Evolutionary conservation across 2,797 vertebrate genomes (phyloP), one percentile per base, ranked within the genome.

Genomic region (Mus spretus): DNA sequence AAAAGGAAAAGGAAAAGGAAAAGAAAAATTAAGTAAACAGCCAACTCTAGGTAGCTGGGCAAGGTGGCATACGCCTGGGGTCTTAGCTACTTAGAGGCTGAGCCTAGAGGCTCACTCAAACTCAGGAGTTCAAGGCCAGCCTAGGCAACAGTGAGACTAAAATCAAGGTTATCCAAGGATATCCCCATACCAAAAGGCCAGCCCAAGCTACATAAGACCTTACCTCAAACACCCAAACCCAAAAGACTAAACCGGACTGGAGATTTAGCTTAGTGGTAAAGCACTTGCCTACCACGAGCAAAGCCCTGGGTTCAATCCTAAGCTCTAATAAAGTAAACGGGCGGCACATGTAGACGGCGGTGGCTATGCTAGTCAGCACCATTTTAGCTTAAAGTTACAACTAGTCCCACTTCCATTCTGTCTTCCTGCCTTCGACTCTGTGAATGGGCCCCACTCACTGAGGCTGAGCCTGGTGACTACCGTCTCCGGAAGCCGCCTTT

Each of bases 61-160:
- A 40, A 22, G n/a, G 70, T 44, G 70, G 67, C 37, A 75, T 40
- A 37, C 13, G 5, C 55, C n/a, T 75, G 24, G 28, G 17, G 53
- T 77, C 72, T 75, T 59, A 61, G 37, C 55, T 87, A 14, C 72
- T 89, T 47, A 13, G 37, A 74, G 55, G 55, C 37, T 34, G 37
- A 75, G n/a, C 31, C 53, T 40, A 5, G 86, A 37, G 22, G 47
- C 65, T 40, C 55, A 77, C 26, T 47, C 57, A 44, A 63, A 77
- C 28, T 24, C 13, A 63, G 74, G 28, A 63, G 40, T 63, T 78
- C 87, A 77, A 79, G 75, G 57, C 22, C 59, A 90, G 88, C 88
- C 88, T 79, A 26, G 44, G 31, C 57, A 65, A 63, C 74, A 90
- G 31, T 47, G 40, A 77, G 55, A 61, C 37, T 26, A 55, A 84